phyloP scores from a whole-genome alignment of 1,140 invertebrate genomes.

The Bombus superbus region DNA sequence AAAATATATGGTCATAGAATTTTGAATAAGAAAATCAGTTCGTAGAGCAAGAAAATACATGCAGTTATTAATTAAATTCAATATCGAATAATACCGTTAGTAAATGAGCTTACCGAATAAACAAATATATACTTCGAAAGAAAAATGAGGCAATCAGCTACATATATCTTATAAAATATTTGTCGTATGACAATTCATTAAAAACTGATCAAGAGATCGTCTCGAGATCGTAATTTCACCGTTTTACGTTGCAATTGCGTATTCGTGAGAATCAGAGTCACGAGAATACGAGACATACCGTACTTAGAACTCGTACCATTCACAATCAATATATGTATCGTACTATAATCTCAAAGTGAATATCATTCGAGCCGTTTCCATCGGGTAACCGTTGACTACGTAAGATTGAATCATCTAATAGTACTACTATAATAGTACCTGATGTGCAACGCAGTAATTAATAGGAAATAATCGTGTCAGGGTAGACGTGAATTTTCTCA shows the following conservation, averaged over 20 bases:
- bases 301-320: neutral
- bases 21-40: neutral
- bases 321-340: neutral
- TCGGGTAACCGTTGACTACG: neutral
- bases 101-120: neutral
- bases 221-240: too few species aligned
- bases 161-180: neutral
- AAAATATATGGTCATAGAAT: neutral
- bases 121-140: neutral
- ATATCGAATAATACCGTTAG: neutral
- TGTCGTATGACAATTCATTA: neutral
- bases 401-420: slow-evolving; percentile 17
- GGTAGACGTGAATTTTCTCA: slow-evolving; percentile 37
- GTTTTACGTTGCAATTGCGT: neutral
- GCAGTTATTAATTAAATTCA: neutral
- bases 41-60: neutral
- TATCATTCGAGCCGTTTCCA: neutral
- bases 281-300: neutral
- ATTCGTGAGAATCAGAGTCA: neutral
- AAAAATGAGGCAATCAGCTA: neutral
- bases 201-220: neutral
- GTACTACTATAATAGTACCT: neutral
- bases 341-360: neutral
- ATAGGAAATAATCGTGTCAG: slow-evolving; percentile 32
- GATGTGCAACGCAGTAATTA: slow-evolving; percentile 7